These are phyloP conservation scores for Dasypogon diadema DNA, from an alignment of 2,888 invertebrate species.

Conservation along the genomic window DNA sequence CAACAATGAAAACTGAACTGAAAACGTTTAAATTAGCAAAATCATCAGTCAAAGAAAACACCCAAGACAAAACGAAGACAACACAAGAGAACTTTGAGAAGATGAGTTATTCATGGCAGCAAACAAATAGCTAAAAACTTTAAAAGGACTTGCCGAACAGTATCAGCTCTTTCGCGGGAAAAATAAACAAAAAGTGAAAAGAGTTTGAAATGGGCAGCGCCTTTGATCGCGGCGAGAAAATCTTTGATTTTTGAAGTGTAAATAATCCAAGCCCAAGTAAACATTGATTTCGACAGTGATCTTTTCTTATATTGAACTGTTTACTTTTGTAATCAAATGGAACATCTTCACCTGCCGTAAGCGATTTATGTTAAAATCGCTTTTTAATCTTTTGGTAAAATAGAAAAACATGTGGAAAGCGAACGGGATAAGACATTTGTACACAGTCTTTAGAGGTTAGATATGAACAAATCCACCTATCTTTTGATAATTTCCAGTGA, in stretches of 20 bases:
- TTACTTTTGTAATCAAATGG: conserved; percentile 13
- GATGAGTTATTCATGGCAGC: conserved; percentile 19
- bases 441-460: no score
- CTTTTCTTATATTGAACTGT: background rate
- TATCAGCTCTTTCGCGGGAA: conserved; percentile 36
- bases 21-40: conserved; percentile 29
- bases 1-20: background rate
- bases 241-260: conserved; percentile 42
- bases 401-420: background rate
- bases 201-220: conserved; percentile 1
- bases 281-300: conserved; percentile 33
- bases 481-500: no score
- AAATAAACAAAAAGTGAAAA: conserved; percentile 27
- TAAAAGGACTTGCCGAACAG: conserved; percentile 10
- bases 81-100: conserved; percentile 21
- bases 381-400: conserved; percentile 9
- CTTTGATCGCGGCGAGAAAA: conserved; percentile 37
- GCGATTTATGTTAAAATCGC: conserved; percentile 20
- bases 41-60: conserved; percentile 3
- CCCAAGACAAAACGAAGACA: background rate
- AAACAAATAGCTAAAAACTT: conserved; percentile 23
- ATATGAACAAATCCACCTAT: no score
- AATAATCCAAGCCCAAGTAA: conserved; percentile 13
- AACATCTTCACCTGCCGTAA: conserved; percentile 26
- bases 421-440: background rate